Evolutionary conservation across 2,888 invertebrate genomes (phyloP).

Genomic region (Sinodicranocentrus sp.): DNA sequence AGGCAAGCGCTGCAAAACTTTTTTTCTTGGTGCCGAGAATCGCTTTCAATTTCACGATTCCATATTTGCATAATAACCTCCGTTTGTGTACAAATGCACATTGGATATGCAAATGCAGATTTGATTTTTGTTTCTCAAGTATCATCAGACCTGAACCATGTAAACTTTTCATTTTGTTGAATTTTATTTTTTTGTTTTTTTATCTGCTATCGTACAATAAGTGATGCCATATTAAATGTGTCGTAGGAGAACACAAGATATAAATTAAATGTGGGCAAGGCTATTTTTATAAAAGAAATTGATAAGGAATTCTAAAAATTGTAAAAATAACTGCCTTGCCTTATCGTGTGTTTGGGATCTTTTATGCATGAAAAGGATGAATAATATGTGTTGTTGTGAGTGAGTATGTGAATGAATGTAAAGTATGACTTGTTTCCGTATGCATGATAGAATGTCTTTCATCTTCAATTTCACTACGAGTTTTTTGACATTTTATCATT

Average conservation of each 20-base stretch:
- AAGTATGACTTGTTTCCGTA: not conserved
- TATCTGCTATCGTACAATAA: not conserved
- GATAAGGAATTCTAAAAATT: too few relatives aligned
- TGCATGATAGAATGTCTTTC: not conserved
- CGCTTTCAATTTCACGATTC: not conserved
- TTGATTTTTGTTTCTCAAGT: not conserved
- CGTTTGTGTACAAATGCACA: too few relatives aligned
- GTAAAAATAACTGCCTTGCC: too few relatives aligned
- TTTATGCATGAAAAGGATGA: not conserved
- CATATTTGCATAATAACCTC: too few relatives aligned
- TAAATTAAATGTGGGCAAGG: not conserved
- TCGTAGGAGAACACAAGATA: too few relatives aligned
- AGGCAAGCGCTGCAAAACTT: not conserved
- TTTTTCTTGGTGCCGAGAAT: not conserved
- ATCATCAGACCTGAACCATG: not conserved
- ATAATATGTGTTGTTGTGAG: not conserved
- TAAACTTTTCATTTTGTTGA: too few relatives aligned
- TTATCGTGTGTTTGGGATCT: not conserved
- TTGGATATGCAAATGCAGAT: too few relatives aligned
- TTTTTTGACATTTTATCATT: slow-evolving; percentile 5
- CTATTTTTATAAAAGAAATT: too few relatives aligned
- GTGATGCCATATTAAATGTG: slow-evolving; percentile 3
- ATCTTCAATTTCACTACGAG: slow-evolving; percentile 15
- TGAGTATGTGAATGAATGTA: not conserved
- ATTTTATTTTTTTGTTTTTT: not conserved